Evolutionary conservation across 2,113 vertebrate genomes (phyloP).

Genomic region (Antigone vipio): DNA sequence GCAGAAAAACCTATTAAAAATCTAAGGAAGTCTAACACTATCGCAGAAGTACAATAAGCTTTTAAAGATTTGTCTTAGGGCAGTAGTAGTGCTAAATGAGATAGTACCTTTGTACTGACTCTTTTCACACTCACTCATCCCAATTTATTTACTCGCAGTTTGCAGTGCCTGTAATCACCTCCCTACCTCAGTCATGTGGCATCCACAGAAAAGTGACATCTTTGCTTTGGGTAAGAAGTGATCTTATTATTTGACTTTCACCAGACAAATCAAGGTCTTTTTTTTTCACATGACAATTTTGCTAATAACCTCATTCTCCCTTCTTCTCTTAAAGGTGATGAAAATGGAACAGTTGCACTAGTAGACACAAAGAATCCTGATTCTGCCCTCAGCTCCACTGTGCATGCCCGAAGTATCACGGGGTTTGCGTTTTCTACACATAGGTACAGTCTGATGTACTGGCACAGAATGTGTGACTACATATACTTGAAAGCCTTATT

Average conservation of each 20-base stretch:
- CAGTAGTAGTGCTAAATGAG: background rate
- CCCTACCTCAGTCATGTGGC: constrained; percentile 88
- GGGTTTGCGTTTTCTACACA: constrained; percentile 87
- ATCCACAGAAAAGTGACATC: constrained; percentile 84
- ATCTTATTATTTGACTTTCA: background rate
- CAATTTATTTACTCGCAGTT: constrained; percentile 60
- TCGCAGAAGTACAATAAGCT: background rate
- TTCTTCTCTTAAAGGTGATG: constrained; percentile 79
- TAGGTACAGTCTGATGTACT: constrained; percentile 69
- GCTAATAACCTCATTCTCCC: background rate
- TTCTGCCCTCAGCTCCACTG: constrained; percentile 53
- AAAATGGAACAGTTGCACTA: constrained; percentile 84
- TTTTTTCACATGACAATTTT: background rate
- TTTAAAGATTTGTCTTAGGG: background rate
- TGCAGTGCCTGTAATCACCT: constrained; percentile 76
- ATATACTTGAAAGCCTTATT: no score
- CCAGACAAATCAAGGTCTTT: background rate
- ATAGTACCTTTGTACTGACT: background rate
- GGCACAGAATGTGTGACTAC: background rate
- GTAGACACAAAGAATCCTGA: constrained; percentile 82
- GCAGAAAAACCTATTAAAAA: background rate
- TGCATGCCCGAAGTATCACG: constrained; percentile 82
- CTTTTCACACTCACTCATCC: background rate
- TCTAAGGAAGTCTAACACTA: background rate
- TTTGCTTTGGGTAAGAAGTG: constrained; percentile 86